A percentile compares a stretch with the other conserved stretches of the same genome.
Evolutionary conservation across 64 coral and sea anemone genomes (phyloP).

Genomic region (Cladopsammia gracilis): DNA sequence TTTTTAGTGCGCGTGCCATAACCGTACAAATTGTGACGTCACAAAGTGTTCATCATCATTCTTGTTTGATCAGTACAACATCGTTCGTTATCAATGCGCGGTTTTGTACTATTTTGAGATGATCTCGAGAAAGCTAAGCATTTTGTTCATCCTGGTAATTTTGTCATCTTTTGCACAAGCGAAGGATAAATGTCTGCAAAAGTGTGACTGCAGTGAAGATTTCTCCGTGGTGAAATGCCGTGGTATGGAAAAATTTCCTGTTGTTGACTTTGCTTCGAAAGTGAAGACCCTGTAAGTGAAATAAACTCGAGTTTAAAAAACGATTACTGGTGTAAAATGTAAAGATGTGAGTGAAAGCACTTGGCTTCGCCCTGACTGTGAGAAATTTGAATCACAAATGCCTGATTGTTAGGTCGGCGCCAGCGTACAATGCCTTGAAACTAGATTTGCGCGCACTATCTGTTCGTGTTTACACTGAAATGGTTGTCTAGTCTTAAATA

Average conservation of each 20-base stretch:
- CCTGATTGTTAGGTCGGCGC: no score
- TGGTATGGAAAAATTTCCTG: conserved; percentile 30
- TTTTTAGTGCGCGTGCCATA: no score
- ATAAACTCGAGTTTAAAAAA: not conserved
- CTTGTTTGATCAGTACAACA: not conserved
- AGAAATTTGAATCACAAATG: no score
- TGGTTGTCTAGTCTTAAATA: no score
- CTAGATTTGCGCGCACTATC: no score
- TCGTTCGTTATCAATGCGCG: not conserved
- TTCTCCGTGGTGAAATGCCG: conserved; percentile 32
- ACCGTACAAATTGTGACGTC: not conserved
- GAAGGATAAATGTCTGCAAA: conserved; percentile 20
- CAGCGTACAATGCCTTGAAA: no score
- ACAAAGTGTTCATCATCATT: conserved; percentile 10
- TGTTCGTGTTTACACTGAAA: no score
- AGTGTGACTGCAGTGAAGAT: conserved; percentile 43
- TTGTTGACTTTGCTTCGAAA: conserved; percentile 13
- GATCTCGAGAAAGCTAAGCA: not conserved
- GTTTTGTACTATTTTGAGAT: not conserved
- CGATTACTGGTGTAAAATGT: not conserved
- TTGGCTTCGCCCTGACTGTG: no score
- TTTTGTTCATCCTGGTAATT: not conserved
- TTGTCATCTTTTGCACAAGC: not conserved
- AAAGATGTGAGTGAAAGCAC: no score
- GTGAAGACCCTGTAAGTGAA: conserved; percentile 63